Percentiles rank a stretch among this genome's conserved stretches.
Conservation (phyloP, 2,797 vertebrate species). For the Pempheris klunzingeri region DNA sequence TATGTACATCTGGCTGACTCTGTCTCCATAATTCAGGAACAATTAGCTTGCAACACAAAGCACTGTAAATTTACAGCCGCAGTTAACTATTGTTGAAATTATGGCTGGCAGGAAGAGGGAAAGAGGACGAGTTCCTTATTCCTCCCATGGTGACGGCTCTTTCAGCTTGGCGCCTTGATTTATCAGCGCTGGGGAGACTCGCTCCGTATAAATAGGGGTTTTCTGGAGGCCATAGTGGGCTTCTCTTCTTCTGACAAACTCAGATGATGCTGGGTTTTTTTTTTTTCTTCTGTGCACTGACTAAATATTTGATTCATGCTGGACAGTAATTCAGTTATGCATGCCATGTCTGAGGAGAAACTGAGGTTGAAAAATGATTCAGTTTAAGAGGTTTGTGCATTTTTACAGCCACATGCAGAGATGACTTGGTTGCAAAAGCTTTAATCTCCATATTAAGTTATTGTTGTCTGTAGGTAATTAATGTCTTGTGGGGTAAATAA, state of each 20-base stretch:
- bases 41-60: slow-evolving; percentile 75
- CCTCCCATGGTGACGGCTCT: slow-evolving; percentile 51
- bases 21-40: slow-evolving; percentile 78
- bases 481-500: neutral
- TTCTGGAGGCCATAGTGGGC: slow-evolving; percentile 12
- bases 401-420: neutral
- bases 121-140: slow-evolving; percentile 65
- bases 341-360: neutral
- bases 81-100: slow-evolving; percentile 73
- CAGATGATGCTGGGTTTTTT: slow-evolving; percentile 10
- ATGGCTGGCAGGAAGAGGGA: slow-evolving; percentile 53
- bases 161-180: slow-evolving; percentile 51
- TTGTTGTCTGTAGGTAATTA: neutral
- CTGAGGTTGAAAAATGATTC: neutral
- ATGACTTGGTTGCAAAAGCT: neutral
- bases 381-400: neutral
- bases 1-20: slow-evolving; percentile 72
- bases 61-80: slow-evolving; percentile 66
- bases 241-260: slow-evolving; percentile 8
- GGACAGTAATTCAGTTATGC: slow-evolving; percentile 15
- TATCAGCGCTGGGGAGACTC: slow-evolving; percentile 49
- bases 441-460: neutral
- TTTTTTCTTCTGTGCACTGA: slow-evolving; percentile 2
- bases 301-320: slow-evolving; percentile 28
- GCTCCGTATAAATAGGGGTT: slow-evolving; percentile 18